Conservation (phyloP, 23 tunicate species). For the Botrylloides violaceus region DNA sequence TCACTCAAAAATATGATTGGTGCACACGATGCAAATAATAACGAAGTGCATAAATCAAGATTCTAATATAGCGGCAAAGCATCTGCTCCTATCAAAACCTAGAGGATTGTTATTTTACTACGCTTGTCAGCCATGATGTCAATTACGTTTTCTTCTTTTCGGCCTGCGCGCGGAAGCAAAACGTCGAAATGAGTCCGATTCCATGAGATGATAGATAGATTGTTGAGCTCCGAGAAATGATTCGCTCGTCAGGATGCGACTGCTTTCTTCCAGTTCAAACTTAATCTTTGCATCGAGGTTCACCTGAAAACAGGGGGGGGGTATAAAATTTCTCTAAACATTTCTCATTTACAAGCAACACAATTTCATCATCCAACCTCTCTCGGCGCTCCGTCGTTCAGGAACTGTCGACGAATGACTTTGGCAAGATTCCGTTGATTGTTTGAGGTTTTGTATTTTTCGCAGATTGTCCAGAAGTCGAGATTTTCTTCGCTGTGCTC, state of each 20-base stretch:
- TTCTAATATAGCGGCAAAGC: no score
- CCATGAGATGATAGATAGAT: constrained; percentile 9
- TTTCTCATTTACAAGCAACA: no score
- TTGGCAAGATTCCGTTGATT: constrained; percentile 8
- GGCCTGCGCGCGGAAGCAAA: not conserved
- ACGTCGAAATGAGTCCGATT: constrained; percentile 3
- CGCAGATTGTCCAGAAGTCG: constrained; percentile 11
- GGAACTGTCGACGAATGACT: constrained; percentile 3
- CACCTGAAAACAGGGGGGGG: not conserved
- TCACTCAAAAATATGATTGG: no score
- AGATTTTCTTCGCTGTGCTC: constrained; percentile 16
- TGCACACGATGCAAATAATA: no score
- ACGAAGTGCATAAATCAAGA: no score
- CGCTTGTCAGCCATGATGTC: no score
- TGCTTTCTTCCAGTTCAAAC: not conserved
- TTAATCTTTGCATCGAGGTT: constrained; percentile 8
- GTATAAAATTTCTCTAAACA: not conserved
- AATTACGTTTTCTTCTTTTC: not conserved
- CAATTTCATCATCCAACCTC: no score
- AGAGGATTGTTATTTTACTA: no score
- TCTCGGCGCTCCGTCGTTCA: constrained; percentile 5
- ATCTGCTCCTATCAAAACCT: no score
- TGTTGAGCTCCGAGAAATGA: not conserved
- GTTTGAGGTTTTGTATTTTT: not conserved
- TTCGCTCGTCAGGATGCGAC: not conserved